A percentile compares a stretch with the other conserved stretches of the same genome.
Conservation (phyloP, 2,113 vertebrate species). For the Amphiprion ocellaris region DNA sequence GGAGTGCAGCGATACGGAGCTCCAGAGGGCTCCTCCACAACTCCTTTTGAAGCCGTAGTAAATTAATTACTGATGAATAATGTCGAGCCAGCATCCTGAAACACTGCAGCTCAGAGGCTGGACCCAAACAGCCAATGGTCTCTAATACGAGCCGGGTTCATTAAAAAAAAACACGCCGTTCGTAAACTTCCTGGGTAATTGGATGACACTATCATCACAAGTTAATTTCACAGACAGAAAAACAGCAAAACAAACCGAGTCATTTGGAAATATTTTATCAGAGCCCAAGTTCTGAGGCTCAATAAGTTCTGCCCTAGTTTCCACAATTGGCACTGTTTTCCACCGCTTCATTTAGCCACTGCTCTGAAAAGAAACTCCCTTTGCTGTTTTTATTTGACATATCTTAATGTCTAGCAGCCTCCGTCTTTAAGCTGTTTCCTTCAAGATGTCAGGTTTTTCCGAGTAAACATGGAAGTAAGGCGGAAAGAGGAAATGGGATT, state of each 20-base stretch:
- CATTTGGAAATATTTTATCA: constrained; percentile 73
- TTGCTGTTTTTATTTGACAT: constrained; percentile 43
- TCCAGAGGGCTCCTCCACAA: constrained; percentile 49
- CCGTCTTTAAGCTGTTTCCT: constrained; percentile 35
- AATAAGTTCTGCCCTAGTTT: constrained; percentile 68
- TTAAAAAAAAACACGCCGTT: constrained; percentile 31
- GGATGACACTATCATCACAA: constrained; percentile 68
- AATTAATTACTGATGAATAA: constrained; percentile 57
- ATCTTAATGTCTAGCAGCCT: constrained; percentile 42
- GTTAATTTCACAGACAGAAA: constrained; percentile 72
- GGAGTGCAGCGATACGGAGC: constrained; percentile 39
- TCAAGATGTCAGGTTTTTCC: constrained; percentile 39
- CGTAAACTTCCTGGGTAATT: constrained; percentile 67
- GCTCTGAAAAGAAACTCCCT: constrained; percentile 25
- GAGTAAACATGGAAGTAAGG: constrained; percentile 21
- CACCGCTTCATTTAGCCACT: constrained; percentile 42
- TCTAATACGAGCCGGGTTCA: constrained; percentile 54
- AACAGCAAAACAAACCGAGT: constrained; percentile 73
- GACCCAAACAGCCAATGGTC: constrained; percentile 53
- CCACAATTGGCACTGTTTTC: constrained; percentile 53
- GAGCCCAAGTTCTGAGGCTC: constrained; percentile 56
- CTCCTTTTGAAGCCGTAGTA: constrained; percentile 42
- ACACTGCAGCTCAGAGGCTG: constrained; percentile 46
- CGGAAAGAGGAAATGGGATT: constrained; percentile 25
- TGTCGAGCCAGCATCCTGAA: constrained; percentile 33